These are phyloP conservation scores for Micromussa lordhowensis DNA, from an alignment of 92 coral and sea anemone species.

Conservation along the genomic window DNA sequence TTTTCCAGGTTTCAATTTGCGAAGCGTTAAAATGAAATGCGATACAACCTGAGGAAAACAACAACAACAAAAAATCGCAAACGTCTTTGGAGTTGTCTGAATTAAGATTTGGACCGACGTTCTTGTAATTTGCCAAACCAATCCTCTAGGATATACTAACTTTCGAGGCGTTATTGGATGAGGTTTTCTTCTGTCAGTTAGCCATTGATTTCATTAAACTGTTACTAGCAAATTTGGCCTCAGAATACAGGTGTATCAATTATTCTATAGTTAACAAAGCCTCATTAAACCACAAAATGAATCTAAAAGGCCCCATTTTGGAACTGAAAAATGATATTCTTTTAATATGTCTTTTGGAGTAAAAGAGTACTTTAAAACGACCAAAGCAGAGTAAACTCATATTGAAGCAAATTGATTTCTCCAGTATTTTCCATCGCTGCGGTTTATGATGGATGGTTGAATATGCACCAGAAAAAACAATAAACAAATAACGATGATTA, in stretches of 20 bases:
- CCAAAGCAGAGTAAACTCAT: not conserved
- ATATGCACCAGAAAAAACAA: not conserved
- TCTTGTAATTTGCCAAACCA: not conserved
- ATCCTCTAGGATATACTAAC: not conserved
- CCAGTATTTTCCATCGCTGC: not conserved
- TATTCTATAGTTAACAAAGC: not conserved
- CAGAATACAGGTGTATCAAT: not conserved
- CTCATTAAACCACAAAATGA: not conserved
- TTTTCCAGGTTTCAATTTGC: no score
- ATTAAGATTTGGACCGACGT: not conserved
- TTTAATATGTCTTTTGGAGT: not conserved
- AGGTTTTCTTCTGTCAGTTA: not conserved
- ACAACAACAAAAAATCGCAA: not conserved
- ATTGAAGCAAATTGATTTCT: not conserved
- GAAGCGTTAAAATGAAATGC: no score
- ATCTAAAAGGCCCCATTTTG: not conserved
- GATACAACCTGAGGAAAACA: not conserved
- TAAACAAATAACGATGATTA: not conserved
- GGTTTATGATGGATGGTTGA: not conserved
- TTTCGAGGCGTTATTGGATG: not conserved
- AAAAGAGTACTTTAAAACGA: not conserved
- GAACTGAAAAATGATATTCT: not conserved
- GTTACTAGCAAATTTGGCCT: not conserved
- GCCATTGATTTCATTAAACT: not conserved
- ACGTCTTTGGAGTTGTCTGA: not conserved